A percentile compares a stretch with the other conserved stretches of the same genome.
Conservation (phyloP, 2,888 invertebrate genomes). For the Tenthredo scrophulariae region DNA sequence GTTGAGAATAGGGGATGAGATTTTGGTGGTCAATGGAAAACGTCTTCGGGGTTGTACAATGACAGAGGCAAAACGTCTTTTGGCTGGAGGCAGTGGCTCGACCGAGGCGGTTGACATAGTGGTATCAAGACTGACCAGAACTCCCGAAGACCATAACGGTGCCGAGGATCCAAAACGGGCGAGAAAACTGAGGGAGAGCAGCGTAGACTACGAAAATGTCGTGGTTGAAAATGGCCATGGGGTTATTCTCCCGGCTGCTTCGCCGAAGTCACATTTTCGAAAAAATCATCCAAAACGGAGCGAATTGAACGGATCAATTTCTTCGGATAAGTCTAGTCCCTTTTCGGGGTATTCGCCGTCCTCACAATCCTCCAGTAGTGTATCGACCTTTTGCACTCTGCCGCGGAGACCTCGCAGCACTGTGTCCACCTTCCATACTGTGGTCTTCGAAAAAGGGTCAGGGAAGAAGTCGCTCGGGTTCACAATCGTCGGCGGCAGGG, state of each 20-base stretch:
- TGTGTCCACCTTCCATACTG: constrained; percentile 86
- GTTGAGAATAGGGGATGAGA: constrained; percentile 85
- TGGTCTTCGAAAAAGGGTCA: constrained; percentile 89
- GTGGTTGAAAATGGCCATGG: constrained; percentile 79
- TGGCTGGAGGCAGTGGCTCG: constrained; percentile 80
- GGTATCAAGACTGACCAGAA: constrained; percentile 80
- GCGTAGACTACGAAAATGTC: constrained; percentile 86
- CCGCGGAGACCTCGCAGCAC: constrained; percentile 86
- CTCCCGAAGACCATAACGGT: background rate
- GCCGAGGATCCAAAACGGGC: constrained; percentile 61
- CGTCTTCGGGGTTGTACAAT: constrained; percentile 84
- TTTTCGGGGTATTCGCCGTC: constrained; percentile 59
- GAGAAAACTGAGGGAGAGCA: constrained; percentile 82
- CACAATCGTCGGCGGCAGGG: constrained; percentile 92
- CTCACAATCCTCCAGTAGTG: constrained; percentile 70
- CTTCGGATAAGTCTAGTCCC: constrained; percentile 66
- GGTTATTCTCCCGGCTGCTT: constrained; percentile 77
- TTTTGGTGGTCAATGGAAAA: constrained; percentile 86
- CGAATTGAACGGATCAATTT: constrained; percentile 68
- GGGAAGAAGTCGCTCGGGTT: constrained; percentile 93
- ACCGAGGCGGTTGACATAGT: constrained; percentile 84
- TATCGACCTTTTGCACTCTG: constrained; percentile 86
- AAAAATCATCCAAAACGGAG: constrained; percentile 71
- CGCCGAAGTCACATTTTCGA: constrained; percentile 76
- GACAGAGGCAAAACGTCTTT: constrained; percentile 84